These are phyloP conservation scores for Pyrocephalus nanus DNA, from an alignment of 2,797 vertebrate species.

Conservation along the genomic window DNA sequence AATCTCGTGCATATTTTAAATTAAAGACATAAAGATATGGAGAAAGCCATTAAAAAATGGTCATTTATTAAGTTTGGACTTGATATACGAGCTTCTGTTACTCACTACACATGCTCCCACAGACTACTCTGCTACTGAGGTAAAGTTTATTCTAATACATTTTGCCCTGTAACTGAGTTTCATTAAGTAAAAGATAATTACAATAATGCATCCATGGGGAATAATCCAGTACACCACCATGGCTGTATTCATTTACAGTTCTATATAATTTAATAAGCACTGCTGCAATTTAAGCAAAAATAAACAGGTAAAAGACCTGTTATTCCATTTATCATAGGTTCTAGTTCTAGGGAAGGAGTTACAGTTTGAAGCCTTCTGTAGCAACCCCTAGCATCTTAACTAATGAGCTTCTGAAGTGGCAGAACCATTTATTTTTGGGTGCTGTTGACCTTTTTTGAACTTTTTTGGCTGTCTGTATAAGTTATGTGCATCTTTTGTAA, in stretches of 20 bases:
- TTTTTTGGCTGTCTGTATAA: background rate
- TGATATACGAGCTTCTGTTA: background rate
- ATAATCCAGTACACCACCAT: background rate
- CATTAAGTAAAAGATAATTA: background rate
- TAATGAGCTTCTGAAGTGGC: background rate
- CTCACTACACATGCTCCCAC: accelerated
- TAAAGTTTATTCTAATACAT: background rate
- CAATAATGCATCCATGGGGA: background rate
- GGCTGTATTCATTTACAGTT: background rate
- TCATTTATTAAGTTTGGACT: background rate
- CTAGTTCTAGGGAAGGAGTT: background rate
- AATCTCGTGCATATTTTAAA: background rate
- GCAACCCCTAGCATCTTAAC: background rate
- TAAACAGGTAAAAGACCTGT: background rate
- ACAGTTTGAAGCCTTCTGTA: background rate
- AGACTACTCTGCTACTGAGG: background rate
- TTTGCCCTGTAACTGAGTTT: background rate
- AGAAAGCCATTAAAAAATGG: background rate
- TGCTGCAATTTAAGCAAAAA: background rate
- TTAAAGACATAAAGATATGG: background rate
- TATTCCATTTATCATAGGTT: background rate
- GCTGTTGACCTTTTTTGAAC: background rate
- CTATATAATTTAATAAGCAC: background rate
- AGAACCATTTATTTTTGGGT: background rate
- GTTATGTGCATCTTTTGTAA: background rate